A percentile compares a stretch with the other conserved stretches of the same genome.
Conservation (phyloP, 2,797 vertebrate species). For the Diplodus puntazzo region DNA sequence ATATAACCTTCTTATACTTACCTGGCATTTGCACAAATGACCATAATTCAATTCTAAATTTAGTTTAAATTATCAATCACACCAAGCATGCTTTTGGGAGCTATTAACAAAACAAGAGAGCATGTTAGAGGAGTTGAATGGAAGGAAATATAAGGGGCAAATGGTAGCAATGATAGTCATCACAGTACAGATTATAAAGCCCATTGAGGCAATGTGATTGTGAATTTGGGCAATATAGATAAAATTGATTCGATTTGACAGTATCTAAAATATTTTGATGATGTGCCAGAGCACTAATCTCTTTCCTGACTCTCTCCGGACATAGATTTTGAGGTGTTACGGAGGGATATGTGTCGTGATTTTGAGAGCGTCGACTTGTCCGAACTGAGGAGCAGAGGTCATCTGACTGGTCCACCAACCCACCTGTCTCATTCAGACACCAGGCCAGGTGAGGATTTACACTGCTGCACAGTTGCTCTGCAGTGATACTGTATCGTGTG, state of each 20-base stretch:
- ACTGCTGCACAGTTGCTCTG: background rate
- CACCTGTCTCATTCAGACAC: constrained; percentile 60
- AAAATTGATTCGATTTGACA: too few species aligned
- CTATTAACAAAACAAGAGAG: background rate
- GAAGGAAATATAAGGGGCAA: background rate
- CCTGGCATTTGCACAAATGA: background rate
- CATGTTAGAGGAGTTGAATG: background rate
- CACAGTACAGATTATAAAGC: too few species aligned
- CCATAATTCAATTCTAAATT: background rate
- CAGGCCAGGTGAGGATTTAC: constrained; percentile 69
- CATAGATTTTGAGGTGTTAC: constrained; percentile 85
- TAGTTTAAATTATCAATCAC: background rate
- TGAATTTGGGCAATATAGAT: too few species aligned
- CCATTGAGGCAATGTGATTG: too few species aligned
- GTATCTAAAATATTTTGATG: background rate
- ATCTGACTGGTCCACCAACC: constrained; percentile 44
- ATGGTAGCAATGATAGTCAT: too few species aligned
- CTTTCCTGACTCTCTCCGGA: constrained; percentile 30
- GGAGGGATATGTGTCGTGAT: constrained; percentile 78
- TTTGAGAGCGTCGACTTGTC: constrained; percentile 45
- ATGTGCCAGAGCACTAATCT: background rate
- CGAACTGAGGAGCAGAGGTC: constrained; percentile 62
- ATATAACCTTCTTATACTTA: background rate
- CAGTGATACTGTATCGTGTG: background rate
- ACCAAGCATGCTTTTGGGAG: background rate